Base-by-base conservation (phyloP, 2,888 invertebrate species). In the Trissonchulus sp. region DNA sequence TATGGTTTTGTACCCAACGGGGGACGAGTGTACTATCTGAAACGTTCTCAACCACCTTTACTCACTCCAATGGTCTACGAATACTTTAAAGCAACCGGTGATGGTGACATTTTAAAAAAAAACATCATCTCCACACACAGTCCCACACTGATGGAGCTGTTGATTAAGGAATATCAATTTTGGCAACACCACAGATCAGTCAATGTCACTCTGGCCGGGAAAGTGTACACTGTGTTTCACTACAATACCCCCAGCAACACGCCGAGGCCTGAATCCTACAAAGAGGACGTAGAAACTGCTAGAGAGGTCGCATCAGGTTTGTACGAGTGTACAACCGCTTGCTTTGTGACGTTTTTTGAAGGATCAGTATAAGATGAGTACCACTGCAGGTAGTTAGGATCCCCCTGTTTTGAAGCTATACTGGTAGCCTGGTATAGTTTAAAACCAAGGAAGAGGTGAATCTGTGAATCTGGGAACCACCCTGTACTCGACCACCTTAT, bases 181-280 rank as follows among this genome's bases (percentile, higher is more conserved):
- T 38, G 80, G 87, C 34, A 8, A 15, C 34, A 74, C 3, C 3
- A 74, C 23, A 15, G 68, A 3, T 73, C 69, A 28, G 37, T 68
- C 8, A 63, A 30, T 33, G 36, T 71, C 8, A 36, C 73, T 71
- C 8, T n/a, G 2, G 33, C 69, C 33, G 65, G 68, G 2, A 73
- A 73, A 35, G 28, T 8, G 36, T 28, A 8, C 31, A 69, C 28
- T 3, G 33, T 68, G 28, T 74, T 36, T 72, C 33, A 36, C 33
- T 74, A 74, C 34, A 65, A 89, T 23, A 92, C 92, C 77, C 87
- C 88, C 72, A 91, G 91, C 0, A 88, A 88, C 35, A 92, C 92
- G 0, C 94, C 94, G 0, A 87, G 95, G 60, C 95, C 96, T 0
- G 96, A 96, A 86, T 94, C 94, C 65, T 96, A 93, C 86, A 89